Conservation (phyloP, 1,140 invertebrate species). For the Zaprionus nigranus region DNA sequence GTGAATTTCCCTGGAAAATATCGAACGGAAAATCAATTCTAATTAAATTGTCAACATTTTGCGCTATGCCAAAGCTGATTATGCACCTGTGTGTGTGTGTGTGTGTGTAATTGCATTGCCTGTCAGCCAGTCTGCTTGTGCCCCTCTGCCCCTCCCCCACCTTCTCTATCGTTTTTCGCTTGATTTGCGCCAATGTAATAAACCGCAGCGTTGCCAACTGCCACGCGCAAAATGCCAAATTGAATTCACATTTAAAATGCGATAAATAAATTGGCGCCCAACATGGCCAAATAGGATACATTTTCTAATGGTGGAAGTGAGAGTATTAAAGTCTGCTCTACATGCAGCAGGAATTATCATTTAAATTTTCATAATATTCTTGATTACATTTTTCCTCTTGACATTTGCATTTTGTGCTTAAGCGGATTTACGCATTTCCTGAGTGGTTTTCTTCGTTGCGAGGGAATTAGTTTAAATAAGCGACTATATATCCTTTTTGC, state of each 20-base stretch:
- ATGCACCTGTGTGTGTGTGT: conserved; percentile 47
- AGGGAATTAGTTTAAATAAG: neutral
- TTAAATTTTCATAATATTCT: neutral
- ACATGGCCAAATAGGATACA: conserved; percentile 18
- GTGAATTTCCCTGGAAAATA: conserved; percentile 80
- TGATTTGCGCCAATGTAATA: conserved; percentile 53
- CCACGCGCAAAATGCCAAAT: conserved; percentile 47
- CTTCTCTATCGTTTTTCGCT: conserved; percentile 44
- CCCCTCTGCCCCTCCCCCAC: neutral
- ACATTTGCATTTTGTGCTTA: conserved; percentile 13
- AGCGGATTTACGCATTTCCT: neutral
- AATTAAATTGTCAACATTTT: conserved; percentile 80
- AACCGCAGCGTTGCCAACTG: conserved; percentile 50
- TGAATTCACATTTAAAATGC: conserved; percentile 66
- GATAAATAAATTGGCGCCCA: conserved; percentile 32
- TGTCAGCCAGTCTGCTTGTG: conserved; percentile 8
- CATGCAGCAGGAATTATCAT: neutral
- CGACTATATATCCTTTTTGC: neutral
- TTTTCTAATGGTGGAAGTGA: neutral
- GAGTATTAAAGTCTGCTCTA: neutral
- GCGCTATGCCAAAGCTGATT: conserved; percentile 62
- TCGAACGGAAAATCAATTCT: conserved; percentile 83
- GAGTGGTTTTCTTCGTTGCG: neutral
- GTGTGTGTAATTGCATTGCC: conserved; percentile 60
- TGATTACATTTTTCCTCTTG: neutral